Evolutionary conservation across 2,888 invertebrate genomes (phyloP).

Genomic region (Nipponacmea schrenckii): DNA sequence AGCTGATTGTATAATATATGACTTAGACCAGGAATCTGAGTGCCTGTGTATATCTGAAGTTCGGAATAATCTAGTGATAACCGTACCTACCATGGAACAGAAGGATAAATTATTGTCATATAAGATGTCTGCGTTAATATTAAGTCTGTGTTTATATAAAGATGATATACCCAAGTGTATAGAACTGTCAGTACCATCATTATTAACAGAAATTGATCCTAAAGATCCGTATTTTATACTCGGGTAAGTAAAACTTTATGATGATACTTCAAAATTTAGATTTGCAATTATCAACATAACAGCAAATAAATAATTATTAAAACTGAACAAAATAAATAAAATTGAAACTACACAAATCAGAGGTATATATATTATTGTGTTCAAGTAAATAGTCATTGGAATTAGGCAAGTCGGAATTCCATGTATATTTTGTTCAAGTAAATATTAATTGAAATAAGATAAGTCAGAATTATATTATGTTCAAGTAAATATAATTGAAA

Average conservation of each 20-base stretch:
- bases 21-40: neutral
- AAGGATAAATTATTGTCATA: neutral
- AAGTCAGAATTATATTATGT: too few relatives aligned
- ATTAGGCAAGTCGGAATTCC: too few relatives aligned
- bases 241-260: neutral
- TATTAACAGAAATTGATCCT: neutral
- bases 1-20: neutral
- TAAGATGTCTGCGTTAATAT: neutral
- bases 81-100: neutral
- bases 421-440: too few relatives aligned
- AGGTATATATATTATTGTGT: too few relatives aligned
- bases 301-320: too few relatives aligned
- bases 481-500: too few relatives aligned
- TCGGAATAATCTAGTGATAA: neutral
- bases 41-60: neutral
- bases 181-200: neutral
- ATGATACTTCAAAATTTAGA: too few relatives aligned
- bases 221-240: neutral
- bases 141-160: neutral
- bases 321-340: too few relatives aligned
- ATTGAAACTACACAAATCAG: too few relatives aligned
- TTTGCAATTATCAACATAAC: too few relatives aligned
- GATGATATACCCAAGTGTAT: neutral
- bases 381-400: too few relatives aligned
- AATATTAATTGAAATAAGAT: too few relatives aligned